Evolutionary conservation across 2,888 invertebrate species (phyloP).

Genomic region (Drosophila villosipedis): DNA sequence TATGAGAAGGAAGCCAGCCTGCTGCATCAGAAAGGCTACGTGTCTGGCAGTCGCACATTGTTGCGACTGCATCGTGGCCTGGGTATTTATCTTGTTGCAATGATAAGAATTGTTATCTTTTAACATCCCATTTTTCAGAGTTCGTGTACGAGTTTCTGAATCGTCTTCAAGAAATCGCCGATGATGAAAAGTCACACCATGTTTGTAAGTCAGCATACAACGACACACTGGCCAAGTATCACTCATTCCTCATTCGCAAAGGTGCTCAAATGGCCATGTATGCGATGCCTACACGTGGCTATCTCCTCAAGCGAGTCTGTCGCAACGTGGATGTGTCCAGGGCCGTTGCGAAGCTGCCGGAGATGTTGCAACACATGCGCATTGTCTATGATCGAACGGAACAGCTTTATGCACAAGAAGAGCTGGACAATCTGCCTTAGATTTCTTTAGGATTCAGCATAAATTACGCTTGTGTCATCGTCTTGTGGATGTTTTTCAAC

Average conservation of each 20-base stretch:
- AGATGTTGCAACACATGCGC: constrained; percentile 90
- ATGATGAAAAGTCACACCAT: constrained; percentile 89
- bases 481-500: constrained; percentile 1
- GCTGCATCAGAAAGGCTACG: constrained; percentile 89
- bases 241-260: constrained; percentile 94
- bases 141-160: constrained; percentile 94
- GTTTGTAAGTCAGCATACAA: constrained; percentile 94
- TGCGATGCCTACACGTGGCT: constrained; percentile 91
- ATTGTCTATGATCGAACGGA: constrained; percentile 92
- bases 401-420: constrained; percentile 89
- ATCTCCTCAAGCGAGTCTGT: constrained; percentile 90
- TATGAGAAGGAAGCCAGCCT: constrained; percentile 91
- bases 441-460: constrained; percentile 4
- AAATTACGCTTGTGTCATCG: constrained; percentile 8
- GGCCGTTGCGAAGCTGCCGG: constrained; percentile 89
- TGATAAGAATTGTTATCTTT: constrained; percentile 10
- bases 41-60: constrained; percentile 94
- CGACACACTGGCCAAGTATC: constrained; percentile 93
- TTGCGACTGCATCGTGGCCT: constrained; percentile 95
- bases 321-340: constrained; percentile 85
- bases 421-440: constrained; percentile 91
- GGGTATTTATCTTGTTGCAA: constrained; percentile 86
- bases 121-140: constrained; percentile 86
- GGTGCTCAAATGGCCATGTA: constrained; percentile 95
- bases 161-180: constrained; percentile 88